These are phyloP conservation scores for Graphium colonna DNA, from an alignment of 2,888 invertebrate species.

Conservation along the genomic window DNA sequence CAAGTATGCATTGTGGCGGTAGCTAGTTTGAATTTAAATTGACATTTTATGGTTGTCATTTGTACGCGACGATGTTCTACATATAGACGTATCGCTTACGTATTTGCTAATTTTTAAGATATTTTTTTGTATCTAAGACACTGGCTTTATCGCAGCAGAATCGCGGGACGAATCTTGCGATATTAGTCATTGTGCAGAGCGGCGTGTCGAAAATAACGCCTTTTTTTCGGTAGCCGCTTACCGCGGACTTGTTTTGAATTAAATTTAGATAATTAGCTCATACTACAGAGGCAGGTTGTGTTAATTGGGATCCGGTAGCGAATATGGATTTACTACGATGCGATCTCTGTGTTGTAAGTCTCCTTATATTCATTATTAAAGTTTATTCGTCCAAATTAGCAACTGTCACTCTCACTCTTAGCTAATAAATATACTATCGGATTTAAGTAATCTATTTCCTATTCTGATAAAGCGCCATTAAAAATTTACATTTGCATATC, in stretches of 20 bases:
- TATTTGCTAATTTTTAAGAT: too few species aligned
- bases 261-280: constrained; percentile 67
- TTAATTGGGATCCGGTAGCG: constrained; percentile 53
- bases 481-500: constrained; percentile 19
- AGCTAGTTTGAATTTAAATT: constrained; percentile 51
- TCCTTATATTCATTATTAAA: constrained; percentile 23
- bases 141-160: constrained; percentile 31
- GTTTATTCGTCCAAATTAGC: neutral
- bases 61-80: constrained; percentile 6
- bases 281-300: constrained; percentile 52
- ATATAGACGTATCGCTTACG: constrained; percentile 16
- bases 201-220: constrained; percentile 42
- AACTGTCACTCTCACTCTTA: neutral
- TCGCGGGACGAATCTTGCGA: constrained; percentile 50
- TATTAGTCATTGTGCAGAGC: constrained; percentile 39
- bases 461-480: neutral
- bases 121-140: constrained; percentile 3
- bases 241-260: constrained; percentile 47
- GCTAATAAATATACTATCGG: neutral
- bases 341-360: constrained; percentile 37
- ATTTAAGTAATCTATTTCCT: constrained; percentile 7
- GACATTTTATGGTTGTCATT: constrained; percentile 39
- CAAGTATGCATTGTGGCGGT: constrained; percentile 39
- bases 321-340: constrained; percentile 56
- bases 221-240: constrained; percentile 47